These are phyloP conservation scores for Desmodus rotundus DNA, from an alignment of 2,113 vertebrate species.

Conservation along the genomic window DNA sequence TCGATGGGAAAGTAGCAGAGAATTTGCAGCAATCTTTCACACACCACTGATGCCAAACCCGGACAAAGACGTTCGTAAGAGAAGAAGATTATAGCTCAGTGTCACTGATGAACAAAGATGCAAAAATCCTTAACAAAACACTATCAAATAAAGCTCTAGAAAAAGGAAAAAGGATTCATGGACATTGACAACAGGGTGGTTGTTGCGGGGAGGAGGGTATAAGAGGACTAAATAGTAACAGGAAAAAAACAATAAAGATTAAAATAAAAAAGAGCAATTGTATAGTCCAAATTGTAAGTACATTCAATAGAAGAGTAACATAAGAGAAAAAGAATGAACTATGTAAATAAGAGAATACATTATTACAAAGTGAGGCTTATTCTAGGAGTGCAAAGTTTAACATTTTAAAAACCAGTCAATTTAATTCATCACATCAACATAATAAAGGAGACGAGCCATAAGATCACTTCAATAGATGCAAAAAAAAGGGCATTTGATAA, in stretches of 20 bases:
- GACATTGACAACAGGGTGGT: no score
- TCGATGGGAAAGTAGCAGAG: neutral
- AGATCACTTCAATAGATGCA: neutral
- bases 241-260: no score
- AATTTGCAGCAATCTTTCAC: neutral
- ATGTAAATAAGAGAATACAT: neutral
- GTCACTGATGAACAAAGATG: neutral
- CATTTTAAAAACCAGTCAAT: neutral
- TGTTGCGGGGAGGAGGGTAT: no score
- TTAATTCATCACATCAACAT: constrained; percentile 37
- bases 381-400: constrained; percentile 3
- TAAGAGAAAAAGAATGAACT: neutral
- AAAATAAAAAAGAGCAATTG: no score
- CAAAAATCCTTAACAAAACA: constrained; percentile 17
- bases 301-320: no score
- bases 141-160: neutral
- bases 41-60: neutral
- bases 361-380: neutral
- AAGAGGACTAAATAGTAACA: no score
- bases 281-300: no score
- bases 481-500: neutral
- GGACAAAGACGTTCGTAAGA: neutral
- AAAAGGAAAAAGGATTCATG: neutral
- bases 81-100: constrained; percentile 16
- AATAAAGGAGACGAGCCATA: neutral